Conservation (phyloP, 2,797 vertebrate species). For the Lithobates pipiens region DNA sequence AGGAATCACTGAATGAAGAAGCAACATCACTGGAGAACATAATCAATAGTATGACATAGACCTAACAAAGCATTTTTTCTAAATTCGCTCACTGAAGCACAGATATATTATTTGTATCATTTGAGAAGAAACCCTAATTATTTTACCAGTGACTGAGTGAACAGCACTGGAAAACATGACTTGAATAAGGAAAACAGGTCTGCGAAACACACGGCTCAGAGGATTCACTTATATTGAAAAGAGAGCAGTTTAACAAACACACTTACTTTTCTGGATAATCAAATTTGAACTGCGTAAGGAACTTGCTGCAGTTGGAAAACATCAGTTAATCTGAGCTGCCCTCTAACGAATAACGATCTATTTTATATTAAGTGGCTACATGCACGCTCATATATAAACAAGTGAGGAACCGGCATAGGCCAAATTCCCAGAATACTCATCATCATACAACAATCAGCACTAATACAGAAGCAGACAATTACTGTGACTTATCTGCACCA, state of each 20-base stretch:
- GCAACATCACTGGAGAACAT: too few relatives aligned
- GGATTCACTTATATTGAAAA: too few relatives aligned
- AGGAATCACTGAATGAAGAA: too few relatives aligned
- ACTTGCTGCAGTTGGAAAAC: slow-evolving; percentile 4
- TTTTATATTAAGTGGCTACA: slow-evolving; percentile 41
- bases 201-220: too few relatives aligned
- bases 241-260: background rate
- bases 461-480: slow-evolving; percentile 46
- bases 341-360: slow-evolving; percentile 26
- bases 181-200: too few relatives aligned
- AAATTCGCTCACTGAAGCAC: too few relatives aligned
- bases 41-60: too few relatives aligned
- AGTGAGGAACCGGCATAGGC: slow-evolving; percentile 2
- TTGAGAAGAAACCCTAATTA: too few relatives aligned
- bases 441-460: slow-evolving; percentile 47
- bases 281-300: slow-evolving; percentile 16
- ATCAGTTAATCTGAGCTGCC: slow-evolving; percentile 21
- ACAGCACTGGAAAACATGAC: too few relatives aligned
- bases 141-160: too few relatives aligned
- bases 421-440: slow-evolving; percentile 38
- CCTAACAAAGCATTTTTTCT: too few relatives aligned
- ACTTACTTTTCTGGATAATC: background rate
- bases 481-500: slow-evolving; percentile 26
- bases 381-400: slow-evolving; percentile 26
- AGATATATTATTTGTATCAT: too few relatives aligned